phyloP scores from a whole-genome alignment of 2,797 vertebrate genomes.

The Diceros bicornis region DNA sequence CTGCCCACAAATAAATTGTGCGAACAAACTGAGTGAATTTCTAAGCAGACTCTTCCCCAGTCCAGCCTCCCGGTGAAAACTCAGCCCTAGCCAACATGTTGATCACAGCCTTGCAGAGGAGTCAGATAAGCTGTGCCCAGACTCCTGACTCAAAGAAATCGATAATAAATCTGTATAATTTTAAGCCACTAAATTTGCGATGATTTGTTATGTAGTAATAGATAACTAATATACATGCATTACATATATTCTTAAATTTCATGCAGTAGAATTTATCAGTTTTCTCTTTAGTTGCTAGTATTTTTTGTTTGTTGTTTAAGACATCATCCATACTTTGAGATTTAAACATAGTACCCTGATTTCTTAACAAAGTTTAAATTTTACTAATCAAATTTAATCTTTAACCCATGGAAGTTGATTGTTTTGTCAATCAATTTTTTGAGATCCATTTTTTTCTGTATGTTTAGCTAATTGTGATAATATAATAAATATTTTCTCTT shows the following conservation, averaged over 20 bases:
- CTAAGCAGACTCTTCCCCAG: neutral
- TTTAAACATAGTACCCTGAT: neutral
- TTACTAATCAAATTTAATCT: neutral
- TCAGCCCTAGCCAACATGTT: neutral
- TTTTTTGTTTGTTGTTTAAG: neutral
- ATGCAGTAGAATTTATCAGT: neutral
- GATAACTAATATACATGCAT: neutral
- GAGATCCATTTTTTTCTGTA: neutral
- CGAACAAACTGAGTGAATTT: neutral
- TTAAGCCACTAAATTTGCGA: neutral
- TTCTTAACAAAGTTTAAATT: neutral
- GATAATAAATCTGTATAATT: neutral
- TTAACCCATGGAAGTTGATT: neutral
- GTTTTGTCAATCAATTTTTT: neutral
- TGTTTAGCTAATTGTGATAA: neutral
- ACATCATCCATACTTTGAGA: neutral
- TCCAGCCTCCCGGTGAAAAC: neutral
- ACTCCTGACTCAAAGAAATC: neutral
- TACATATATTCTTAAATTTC: neutral
- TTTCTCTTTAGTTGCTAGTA: neutral
- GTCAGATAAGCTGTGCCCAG: neutral
- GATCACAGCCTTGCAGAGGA: neutral
- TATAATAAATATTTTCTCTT: neutral
- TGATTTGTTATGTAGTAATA: neutral
- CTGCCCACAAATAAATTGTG: neutral